These are phyloP conservation scores for Enteromius fasciolatus DNA, from an alignment of 2,797 vertebrate genomes.

Conservation along the genomic window DNA sequence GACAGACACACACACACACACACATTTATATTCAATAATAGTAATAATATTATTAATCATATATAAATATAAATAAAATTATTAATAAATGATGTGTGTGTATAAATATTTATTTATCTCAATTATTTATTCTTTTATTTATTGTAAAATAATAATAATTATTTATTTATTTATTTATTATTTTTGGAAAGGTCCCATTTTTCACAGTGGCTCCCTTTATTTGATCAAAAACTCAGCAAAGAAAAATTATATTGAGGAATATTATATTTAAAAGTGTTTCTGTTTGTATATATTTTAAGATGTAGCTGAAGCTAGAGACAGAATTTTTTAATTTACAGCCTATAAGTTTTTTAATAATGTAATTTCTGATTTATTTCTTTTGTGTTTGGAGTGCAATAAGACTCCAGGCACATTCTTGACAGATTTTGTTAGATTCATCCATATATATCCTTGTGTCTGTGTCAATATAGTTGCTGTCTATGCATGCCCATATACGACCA, in stretches of 20 bases:
- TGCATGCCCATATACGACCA: conserved; percentile 17
- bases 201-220: neutral
- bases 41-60: too few relatives aligned
- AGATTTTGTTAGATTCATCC: neutral
- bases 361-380: neutral
- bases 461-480: neutral
- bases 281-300: neutral
- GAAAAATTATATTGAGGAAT: neutral
- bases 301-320: too few relatives aligned
- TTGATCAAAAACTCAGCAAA: neutral
- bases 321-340: neutral
- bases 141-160: too few relatives aligned
- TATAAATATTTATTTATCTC: too few relatives aligned
- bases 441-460: neutral
- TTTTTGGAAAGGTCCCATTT: neutral
- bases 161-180: too few relatives aligned
- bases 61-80: too few relatives aligned
- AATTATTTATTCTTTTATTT: too few relatives aligned
- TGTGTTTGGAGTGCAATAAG: neutral
- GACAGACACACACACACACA: too few relatives aligned
- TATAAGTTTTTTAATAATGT: neutral
- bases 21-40: too few relatives aligned
- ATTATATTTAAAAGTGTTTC: neutral
- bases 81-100: too few relatives aligned
- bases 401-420: neutral